A percentile compares a stretch with the other conserved stretches of the same genome.
Evolutionary conservation across 2,888 invertebrate species (phyloP).

Genomic region (Orchestes rusci): DNA sequence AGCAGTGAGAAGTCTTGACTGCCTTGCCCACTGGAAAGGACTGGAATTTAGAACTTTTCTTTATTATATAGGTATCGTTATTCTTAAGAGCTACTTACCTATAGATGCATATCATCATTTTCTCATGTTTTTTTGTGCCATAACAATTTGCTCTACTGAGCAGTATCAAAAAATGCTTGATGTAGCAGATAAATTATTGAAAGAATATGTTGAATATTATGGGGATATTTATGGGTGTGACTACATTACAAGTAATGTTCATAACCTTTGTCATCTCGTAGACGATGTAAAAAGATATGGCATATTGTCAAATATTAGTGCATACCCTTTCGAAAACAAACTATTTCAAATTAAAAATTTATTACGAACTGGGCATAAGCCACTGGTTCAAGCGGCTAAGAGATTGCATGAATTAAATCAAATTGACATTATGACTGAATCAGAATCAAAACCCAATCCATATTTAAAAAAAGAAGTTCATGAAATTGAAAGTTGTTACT

Average conservation of each 20-base stretch:
- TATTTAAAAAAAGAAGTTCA: too few species aligned
- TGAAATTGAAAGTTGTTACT: too few species aligned
- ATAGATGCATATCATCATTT: slow-evolving; percentile 18
- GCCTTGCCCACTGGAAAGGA: slow-evolving; percentile 11
- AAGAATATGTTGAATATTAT: slow-evolving; percentile 2
- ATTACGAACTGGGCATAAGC: slow-evolving; percentile 4
- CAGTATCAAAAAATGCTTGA: background rate
- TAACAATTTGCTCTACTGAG: slow-evolving; percentile 8
- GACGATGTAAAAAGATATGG: slow-evolving; percentile 30
- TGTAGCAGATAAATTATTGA: background rate
- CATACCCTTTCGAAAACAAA: slow-evolving; percentile 12
- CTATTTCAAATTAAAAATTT: slow-evolving; percentile 5
- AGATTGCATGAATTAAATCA: slow-evolving; percentile 24
- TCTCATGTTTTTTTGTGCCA: slow-evolving; percentile 19
- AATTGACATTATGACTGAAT: too few species aligned
- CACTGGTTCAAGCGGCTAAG: slow-evolving; percentile 28
- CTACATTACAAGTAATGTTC: slow-evolving; percentile 36
- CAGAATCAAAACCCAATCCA: too few species aligned
- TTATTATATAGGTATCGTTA: slow-evolving; percentile 6
- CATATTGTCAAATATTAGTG: background rate
- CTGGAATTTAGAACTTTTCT: slow-evolving; percentile 8
- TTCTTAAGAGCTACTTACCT: slow-evolving; percentile 10
- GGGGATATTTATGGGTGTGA: slow-evolving; percentile 26
- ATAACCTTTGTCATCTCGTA: slow-evolving; percentile 36
- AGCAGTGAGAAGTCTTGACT: slow-evolving; percentile 18